Evolutionary conservation across 2,797 vertebrate genomes (phyloP).

Genomic region (Silurus aristotelis): DNA sequence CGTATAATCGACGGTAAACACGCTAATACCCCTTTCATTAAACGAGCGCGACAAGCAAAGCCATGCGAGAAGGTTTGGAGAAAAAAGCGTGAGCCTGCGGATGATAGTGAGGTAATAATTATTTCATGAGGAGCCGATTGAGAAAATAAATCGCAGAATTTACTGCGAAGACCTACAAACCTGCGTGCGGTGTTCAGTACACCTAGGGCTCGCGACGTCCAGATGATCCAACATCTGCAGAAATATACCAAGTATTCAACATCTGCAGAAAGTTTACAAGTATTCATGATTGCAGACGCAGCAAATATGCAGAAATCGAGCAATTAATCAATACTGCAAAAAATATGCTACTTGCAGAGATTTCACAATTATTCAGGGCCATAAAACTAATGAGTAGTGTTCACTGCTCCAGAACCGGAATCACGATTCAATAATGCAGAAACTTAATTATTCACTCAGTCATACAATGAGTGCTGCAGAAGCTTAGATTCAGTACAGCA

Average conservation of each 20-base stretch:
- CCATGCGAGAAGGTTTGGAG: neutral
- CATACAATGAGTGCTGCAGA: too few relatives aligned
- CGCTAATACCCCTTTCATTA: neutral
- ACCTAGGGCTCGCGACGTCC: too few relatives aligned
- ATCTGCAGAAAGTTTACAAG: neutral
- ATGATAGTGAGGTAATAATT: neutral
- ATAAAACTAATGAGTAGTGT: too few relatives aligned
- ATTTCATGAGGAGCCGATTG: neutral
- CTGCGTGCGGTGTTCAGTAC: neutral
- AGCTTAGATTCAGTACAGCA: too few relatives aligned
- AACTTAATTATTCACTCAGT: too few relatives aligned
- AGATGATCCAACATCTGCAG: neutral
- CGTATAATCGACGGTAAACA: neutral
- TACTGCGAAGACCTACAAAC: neutral
- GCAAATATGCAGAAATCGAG: too few relatives aligned
- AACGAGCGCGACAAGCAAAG: neutral
- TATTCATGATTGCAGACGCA: too few relatives aligned
- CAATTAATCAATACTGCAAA: too few relatives aligned
- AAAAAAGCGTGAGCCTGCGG: neutral
- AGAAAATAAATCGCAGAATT: neutral
- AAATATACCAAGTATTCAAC: neutral
- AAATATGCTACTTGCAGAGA: too few relatives aligned
- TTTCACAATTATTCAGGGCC: too few relatives aligned
- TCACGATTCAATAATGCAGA: too few relatives aligned
- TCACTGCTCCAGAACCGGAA: too few relatives aligned